A percentile compares a stretch with the other conserved stretches of the same genome.
Evolutionary conservation across 2,797 vertebrate species (phyloP).

Genomic region (Tangara arthus): DNA sequence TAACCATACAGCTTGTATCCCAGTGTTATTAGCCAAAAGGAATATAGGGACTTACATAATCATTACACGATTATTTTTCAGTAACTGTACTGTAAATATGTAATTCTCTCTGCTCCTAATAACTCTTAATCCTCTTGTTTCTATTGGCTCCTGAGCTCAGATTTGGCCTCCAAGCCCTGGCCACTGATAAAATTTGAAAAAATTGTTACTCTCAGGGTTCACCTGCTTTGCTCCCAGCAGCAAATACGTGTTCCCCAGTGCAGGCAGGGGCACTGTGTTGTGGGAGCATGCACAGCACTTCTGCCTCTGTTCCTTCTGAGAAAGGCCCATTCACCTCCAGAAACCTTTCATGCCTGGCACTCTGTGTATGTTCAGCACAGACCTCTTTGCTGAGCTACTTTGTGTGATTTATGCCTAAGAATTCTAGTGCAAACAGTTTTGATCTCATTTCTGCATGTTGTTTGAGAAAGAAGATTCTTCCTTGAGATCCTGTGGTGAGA

Average conservation of each 20-base stretch:
- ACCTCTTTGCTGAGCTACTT: neutral
- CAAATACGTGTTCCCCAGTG: accelerated
- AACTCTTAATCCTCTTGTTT: slow-evolving; percentile 59
- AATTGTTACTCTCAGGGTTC: neutral
- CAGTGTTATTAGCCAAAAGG: slow-evolving; percentile 49
- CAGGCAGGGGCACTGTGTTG: neutral
- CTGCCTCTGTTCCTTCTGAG: neutral
- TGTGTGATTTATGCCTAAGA: neutral
- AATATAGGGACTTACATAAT: slow-evolving; percentile 67
- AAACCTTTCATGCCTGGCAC: neutral
- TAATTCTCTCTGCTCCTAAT: slow-evolving; percentile 62
- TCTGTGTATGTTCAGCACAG: accelerated
- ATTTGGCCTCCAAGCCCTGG: neutral
- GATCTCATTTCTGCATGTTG: neutral
- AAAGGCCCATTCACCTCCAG: neutral
- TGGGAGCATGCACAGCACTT: neutral
- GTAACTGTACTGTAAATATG: slow-evolving; percentile 60
- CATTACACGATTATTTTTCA: slow-evolving; percentile 60
- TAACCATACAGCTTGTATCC: slow-evolving; percentile 47
- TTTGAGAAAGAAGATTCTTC: neutral
- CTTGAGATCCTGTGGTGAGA: neutral
- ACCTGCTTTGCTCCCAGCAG: neutral
- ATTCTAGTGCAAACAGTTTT: neutral
- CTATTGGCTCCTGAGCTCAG: slow-evolving; percentile 26
- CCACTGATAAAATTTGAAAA: slow-evolving; percentile 18